These are phyloP conservation scores for Zootoca vivipara DNA, from an alignment of 2,113 vertebrate species.

Conservation along the genomic window DNA sequence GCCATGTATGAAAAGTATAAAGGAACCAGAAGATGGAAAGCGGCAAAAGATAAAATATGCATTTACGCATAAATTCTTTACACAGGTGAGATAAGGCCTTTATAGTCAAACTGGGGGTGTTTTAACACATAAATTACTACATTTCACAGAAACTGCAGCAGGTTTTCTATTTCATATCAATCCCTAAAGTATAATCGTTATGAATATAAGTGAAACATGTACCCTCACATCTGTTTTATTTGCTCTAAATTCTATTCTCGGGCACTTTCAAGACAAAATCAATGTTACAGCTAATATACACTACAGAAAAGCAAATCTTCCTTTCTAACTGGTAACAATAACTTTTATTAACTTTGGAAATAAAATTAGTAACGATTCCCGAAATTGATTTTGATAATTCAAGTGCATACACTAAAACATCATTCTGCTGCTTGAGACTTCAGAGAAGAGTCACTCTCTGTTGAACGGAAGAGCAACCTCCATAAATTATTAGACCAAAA, in stretches of 20 bases:
- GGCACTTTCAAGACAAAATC: constrained; percentile 70
- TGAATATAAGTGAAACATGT: constrained; percentile 61
- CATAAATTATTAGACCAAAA: constrained; percentile 8
- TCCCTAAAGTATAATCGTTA: constrained; percentile 64
- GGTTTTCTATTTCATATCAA: constrained; percentile 68
- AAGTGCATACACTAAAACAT: constrained; percentile 6
- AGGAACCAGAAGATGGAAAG: constrained; percentile 57
- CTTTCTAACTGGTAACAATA: constrained; percentile 54
- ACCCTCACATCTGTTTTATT: constrained; percentile 54
- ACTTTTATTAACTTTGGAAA: constrained; percentile 58
- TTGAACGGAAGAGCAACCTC: background rate
- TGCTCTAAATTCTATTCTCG: constrained; percentile 64
- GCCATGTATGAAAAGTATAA: constrained; percentile 57
- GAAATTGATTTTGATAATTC: constrained; percentile 47
- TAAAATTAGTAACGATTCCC: constrained; percentile 43
- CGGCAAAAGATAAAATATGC: constrained; percentile 69
- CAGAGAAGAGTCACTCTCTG: background rate
- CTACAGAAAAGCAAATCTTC: constrained; percentile 51
- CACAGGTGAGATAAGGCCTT: constrained; percentile 62
- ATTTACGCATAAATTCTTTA: constrained; percentile 71
- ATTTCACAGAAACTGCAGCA: constrained; percentile 62
- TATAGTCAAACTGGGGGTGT: constrained; percentile 65
- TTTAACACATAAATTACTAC: constrained; percentile 67
- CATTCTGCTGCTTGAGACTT: background rate
- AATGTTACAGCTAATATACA: constrained; percentile 55